Evolutionary conservation across 2,888 invertebrate species (phyloP), one percentile per base, ranked within the genome.

Genomic region (Ophioninae sp.): DNA sequence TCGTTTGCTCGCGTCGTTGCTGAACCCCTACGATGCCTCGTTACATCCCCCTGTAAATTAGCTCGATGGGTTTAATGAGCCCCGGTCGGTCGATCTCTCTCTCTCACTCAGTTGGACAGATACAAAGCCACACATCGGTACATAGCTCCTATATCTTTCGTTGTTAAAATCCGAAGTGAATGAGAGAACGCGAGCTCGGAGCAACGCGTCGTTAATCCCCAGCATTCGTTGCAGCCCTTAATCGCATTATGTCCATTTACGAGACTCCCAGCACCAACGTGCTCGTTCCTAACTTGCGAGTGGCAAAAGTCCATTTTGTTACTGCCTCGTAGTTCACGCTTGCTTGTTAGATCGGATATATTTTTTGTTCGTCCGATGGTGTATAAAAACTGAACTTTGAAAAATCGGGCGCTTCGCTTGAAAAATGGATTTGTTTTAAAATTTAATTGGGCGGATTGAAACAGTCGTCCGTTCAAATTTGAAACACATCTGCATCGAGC

Each of bases 41-140:
- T 22, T 63, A 23, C 58, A 59, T 51, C 51, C 56, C 72, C 64
- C 59, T 58, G 76, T 81, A 75, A 88, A 88, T 87, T 87, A 82
- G 79, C 85, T 75, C 83, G 85, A 83, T 82, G 82, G 84, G 83
- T 83, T 89, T 89, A 87, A 88, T 86, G 86, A 88, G 86, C 85
- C 81, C 79, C 10, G 76, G 56, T 59, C 82, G 79, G 78, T 88
- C 86, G 80, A 79, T 85, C 79, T 61, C 69, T 79, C 72, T 88
- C 85, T 81, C 75, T 85, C 79, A 56, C 65, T 73, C 72, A 75
- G 71, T 63, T 77, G 23, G 75, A 80, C 63, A 44, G 67, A 80
- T 72, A 72, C 22, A 58, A 30, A 58, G 56, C 59, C 68, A 56
- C 51, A 59, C 51, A 59, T 58, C 41, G 20, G 71, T 22, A 56